These are phyloP conservation scores for Nomada ruficornis DNA, from an alignment of 2,888 invertebrate species.

Conservation along the genomic window DNA sequence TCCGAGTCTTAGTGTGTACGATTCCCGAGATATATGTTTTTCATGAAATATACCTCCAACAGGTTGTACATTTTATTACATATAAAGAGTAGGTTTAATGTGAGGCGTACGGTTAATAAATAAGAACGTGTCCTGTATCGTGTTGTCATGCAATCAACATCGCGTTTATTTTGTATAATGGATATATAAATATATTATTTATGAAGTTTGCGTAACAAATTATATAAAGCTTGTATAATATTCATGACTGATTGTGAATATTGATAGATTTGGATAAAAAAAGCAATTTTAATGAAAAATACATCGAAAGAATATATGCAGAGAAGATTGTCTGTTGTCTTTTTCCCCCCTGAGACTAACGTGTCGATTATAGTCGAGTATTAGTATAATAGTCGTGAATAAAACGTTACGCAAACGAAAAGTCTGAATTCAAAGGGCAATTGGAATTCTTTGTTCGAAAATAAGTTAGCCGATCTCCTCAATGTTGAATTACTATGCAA, in stretches of 20 bases:
- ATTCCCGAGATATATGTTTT: slow-evolving; percentile 5
- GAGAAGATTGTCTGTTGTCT: no score
- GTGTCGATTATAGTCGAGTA: not conserved
- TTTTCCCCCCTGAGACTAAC: no score
- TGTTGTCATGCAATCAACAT: slow-evolving; percentile 13
- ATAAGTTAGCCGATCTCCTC: not conserved
- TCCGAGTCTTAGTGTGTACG: slow-evolving; percentile 79
- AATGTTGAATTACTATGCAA: slow-evolving; percentile 1
- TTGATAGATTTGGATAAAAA: not conserved
- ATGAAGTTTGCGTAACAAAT: slow-evolving; percentile 35
- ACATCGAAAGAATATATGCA: not conserved
- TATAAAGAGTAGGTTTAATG: slow-evolving; percentile 46
- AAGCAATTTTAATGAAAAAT: not conserved
- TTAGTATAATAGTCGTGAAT: not conserved
- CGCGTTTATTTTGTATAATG: slow-evolving; percentile 24
- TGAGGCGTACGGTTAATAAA: slow-evolving; percentile 45
- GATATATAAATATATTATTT: slow-evolving; percentile 38
- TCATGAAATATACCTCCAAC: slow-evolving; percentile 24
- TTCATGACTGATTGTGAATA: not conserved
- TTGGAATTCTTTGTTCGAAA: not conserved
- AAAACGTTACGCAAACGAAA: slow-evolving; percentile 8
- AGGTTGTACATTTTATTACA: slow-evolving; percentile 66
- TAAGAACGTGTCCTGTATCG: slow-evolving; percentile 27
- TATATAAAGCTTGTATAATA: not conserved
- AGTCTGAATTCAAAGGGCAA: not conserved